Evolutionary conservation across 2,797 vertebrate species (phyloP), one percentile per base, ranked within the genome.

Genomic region (Spheniscus humboldti): DNA sequence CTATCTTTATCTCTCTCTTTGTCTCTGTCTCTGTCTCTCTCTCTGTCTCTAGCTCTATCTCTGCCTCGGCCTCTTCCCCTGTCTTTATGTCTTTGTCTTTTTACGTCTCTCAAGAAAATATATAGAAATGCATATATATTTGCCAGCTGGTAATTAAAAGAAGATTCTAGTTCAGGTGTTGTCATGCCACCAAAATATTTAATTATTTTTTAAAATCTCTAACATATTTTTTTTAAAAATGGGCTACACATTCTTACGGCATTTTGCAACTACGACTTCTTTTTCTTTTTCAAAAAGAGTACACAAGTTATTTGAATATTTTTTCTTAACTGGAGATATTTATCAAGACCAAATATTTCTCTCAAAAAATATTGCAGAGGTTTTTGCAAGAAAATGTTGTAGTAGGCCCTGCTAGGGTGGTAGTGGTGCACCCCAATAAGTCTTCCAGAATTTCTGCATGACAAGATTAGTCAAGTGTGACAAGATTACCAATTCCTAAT

Each of bases 321-420:
- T 28, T 59, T 56, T 30, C 59, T 87, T 22, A 35, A 30, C 13
- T 45, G 43, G 16, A 50, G 11, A 67, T 68, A 59, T 52, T 48
- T 82, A 55, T 63, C 17, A 39, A 66, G 33, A 90, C 2, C 5
- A 55, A 57, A 10, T 35, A 24, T 78, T 91, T 64, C 10, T 52
- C 11, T 83, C 16, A 16, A 73, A 80, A 88, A 45, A 20, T 31
- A 56, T 6, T 86, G 1, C 4, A 43, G 11, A 64, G 16, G 0
- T 24, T 88, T 85, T 86, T 52, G 27, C 4, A 64, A 62, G 10
- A 86, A 90, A 89, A 28, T 33, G 1, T 18, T 47, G 7, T 14
- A 39, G 24, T 23, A 89, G 37, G 1, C 11, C 0, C 0, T 64
- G 11, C 2, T 18, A 78, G 6, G 10, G 25, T 62, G 4, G 3